Base-by-base conservation (phyloP, 2,888 invertebrate genomes). In the Meganola albula region DNA sequence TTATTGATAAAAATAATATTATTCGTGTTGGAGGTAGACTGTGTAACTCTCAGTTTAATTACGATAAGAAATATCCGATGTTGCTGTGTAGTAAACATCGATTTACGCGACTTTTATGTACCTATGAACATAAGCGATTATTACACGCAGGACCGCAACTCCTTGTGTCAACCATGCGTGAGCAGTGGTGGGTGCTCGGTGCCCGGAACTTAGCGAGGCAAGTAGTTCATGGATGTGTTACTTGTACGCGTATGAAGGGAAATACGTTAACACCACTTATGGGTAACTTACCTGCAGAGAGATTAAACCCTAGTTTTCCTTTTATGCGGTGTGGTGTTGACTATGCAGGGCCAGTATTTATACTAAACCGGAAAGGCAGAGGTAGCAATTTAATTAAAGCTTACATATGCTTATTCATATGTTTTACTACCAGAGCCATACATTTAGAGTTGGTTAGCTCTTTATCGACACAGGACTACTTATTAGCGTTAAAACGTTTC, bases 11-110 rank as follows among this genome's bases (percentile, higher is more conserved):
- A 3, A 4, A 33, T 1, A 31, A 38, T 10, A 11, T 40, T 21
- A 42, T 51, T 22, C 34, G 44, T n/a, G 41, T 45, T 9, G 35
- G 40, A 23, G 40, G 42, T 4, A 31, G 52, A 11, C 20, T 46
- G 4, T 21, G 37, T 16, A 30, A 34, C 10, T 43, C 45, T 0
- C 5, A 1, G 1, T 28, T 11, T 14, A 2, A 9, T 1, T 40
- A 12, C 13, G 34, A 35, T 11, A 42, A 37, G 12, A 42, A 27
- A 12, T 37, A 42, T 30, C 42, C 45, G 1, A 38, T 46, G 7
- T 12, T 38, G 1, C 20, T 41, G 8, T 35, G 35, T 8, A 26
- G 37, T 0, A 2, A 21, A 1, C 37, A 37, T 22, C 16, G 1
- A 4, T 21, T 37, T 18, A 37, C 37, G 2, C 31, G 29, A 34